These are phyloP conservation scores for Drosophila simulans DNA, from an alignment of 1,140 invertebrate genomes.

Conservation along the genomic window DNA sequence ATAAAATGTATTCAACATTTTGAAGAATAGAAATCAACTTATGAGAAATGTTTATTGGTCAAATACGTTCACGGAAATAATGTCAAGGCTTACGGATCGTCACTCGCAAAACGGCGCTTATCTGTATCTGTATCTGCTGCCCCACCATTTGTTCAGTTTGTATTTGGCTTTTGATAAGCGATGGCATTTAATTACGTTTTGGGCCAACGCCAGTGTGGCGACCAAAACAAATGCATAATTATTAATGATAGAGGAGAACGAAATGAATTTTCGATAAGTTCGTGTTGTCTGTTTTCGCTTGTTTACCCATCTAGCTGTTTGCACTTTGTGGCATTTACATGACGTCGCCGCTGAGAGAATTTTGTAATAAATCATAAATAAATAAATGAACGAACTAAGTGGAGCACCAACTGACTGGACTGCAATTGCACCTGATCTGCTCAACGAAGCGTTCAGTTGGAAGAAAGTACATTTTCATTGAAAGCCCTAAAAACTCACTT, in stretches of 20 bases:
- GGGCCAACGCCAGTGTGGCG: slow-evolving; percentile 10
- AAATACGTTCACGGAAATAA: slow-evolving; percentile 30
- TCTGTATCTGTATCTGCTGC: background rate
- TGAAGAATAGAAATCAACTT: slow-evolving; percentile 38
- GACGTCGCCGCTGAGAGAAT: slow-evolving; percentile 19
- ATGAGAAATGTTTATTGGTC: slow-evolving; percentile 30
- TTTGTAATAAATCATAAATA: slow-evolving; percentile 43
- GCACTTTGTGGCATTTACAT: slow-evolving; percentile 33
- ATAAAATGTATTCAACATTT: slow-evolving; percentile 28
- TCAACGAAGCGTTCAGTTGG: slow-evolving; percentile 27
- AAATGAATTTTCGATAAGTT: slow-evolving; percentile 48
- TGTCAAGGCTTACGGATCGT: slow-evolving; percentile 38
- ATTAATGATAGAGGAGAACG: slow-evolving; percentile 11
- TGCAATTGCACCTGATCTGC: slow-evolving; percentile 43
- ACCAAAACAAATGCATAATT: slow-evolving; percentile 51
- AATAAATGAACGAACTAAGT: slow-evolving; percentile 19
- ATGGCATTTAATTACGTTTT: slow-evolving; percentile 44
- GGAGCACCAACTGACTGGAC: slow-evolving; percentile 12
- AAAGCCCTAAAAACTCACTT: slow-evolving; percentile 29
- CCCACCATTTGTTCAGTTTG: slow-evolving; percentile 20
- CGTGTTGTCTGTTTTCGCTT: slow-evolving; percentile 14
- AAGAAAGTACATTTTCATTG: slow-evolving; percentile 38
- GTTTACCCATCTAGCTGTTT: slow-evolving; percentile 26
- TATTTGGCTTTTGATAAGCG: slow-evolving; percentile 48
- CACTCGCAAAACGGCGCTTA: slow-evolving; percentile 5